Percentiles rank a stretch among this genome's conserved stretches.
phyloP scores from a whole-genome alignment of 1,140 invertebrate genomes.

The Tyrophagus putrescentiae region DNA sequence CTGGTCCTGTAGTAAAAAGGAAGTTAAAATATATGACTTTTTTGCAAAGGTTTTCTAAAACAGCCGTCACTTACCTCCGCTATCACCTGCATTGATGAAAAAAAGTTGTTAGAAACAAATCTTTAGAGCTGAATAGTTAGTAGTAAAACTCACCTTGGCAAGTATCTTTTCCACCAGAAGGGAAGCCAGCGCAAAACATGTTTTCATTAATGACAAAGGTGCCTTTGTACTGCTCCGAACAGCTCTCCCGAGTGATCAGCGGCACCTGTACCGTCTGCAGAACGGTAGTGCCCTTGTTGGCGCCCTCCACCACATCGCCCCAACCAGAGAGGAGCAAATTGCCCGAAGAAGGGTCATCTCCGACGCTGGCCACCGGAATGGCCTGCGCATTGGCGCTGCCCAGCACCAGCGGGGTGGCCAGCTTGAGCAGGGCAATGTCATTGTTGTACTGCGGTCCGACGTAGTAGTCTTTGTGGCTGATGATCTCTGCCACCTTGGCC shows the following conservation, averaged over 20 bases:
- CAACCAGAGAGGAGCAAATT: not conserved
- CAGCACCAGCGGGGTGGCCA: not conserved
- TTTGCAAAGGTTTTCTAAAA: too few species aligned
- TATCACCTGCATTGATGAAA: too few species aligned
- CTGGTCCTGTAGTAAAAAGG: too few species aligned
- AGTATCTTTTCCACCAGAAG: too few species aligned
- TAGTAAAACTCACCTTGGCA: too few species aligned
- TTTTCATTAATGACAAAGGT: too few species aligned
- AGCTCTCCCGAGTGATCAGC: not conserved
- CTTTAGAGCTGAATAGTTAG: too few species aligned
- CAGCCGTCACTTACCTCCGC: too few species aligned
- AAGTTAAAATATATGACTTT: too few species aligned
- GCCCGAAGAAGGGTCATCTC: not conserved
- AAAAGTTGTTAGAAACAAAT: too few species aligned
- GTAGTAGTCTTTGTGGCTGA: not conserved
- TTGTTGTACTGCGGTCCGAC: not conserved
- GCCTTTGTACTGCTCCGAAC: not conserved
- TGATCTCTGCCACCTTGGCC: not conserved
- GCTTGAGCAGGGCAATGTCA: constrained; percentile 12
- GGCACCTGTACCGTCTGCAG: not conserved
- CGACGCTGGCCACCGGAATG: not conserved
- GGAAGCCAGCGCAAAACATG: not conserved
- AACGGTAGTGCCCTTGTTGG: not conserved
- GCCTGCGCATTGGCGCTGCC: not conserved
- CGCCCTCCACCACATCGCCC: not conserved